Conservation (phyloP, 2,888 invertebrate species). For the Ischnura elegans region DNA sequence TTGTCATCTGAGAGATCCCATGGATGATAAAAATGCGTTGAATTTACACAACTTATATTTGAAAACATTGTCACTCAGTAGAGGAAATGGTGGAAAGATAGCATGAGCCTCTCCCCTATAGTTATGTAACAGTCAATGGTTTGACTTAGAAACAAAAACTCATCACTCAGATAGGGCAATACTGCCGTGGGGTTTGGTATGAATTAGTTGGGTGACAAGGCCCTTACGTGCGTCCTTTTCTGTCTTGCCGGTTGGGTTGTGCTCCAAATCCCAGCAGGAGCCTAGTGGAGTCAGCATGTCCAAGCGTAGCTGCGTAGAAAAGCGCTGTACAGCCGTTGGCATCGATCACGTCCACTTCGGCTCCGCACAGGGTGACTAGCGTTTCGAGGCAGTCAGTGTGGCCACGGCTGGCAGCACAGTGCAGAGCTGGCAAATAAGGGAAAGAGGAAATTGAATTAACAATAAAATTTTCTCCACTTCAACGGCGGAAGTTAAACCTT, state of each 20-base stretch:
- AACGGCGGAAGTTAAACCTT: too few relatives aligned
- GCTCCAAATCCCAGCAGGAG: conserved; percentile 93
- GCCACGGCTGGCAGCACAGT: conserved; percentile 98
- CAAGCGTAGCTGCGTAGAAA: conserved; percentile 97
- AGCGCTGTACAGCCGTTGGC: conserved; percentile 97
- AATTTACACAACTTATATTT: too few relatives aligned
- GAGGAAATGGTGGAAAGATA: too few relatives aligned
- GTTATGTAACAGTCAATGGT: too few relatives aligned
- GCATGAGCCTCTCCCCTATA: too few relatives aligned
- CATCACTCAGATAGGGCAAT: too few relatives aligned
- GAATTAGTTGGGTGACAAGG: too few relatives aligned
- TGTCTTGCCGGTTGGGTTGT: conserved; percentile 94
- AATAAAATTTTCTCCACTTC: neutral
- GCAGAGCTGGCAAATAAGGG: conserved; percentile 84
- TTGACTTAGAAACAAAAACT: too few relatives aligned
- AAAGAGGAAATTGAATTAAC: neutral
- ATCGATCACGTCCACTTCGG: conserved; percentile 93
- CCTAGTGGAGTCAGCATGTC: conserved; percentile 96
- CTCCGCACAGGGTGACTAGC: conserved; percentile 91
- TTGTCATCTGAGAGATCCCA: too few relatives aligned
- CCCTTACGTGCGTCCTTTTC: conserved; percentile 90
- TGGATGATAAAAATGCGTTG: too few relatives aligned
- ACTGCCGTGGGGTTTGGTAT: too few relatives aligned
- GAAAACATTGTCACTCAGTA: too few relatives aligned
- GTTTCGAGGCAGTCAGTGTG: conserved; percentile 95